phyloP scores from a whole-genome alignment of 2,797 vertebrate species.

The Pangasius djambal region DNA sequence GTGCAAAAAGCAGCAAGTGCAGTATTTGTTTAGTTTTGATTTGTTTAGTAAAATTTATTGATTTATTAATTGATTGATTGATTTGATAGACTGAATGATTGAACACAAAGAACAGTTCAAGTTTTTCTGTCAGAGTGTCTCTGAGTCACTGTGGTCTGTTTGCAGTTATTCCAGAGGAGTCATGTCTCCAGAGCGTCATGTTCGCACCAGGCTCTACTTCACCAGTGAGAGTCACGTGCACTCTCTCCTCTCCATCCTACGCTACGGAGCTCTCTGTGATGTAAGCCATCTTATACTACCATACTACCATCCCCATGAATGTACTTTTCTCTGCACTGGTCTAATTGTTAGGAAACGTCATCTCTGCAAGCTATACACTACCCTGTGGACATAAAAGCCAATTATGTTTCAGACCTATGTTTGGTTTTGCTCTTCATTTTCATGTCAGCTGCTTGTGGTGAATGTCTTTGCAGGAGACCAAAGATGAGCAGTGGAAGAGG shows the following conservation, averaged over 20 bases:
- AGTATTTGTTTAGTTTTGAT: too few species aligned
- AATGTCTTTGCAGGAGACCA: constrained; percentile 74
- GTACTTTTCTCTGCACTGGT: not conserved
- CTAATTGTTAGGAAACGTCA: not conserved
- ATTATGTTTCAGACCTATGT: not conserved
- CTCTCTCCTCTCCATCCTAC: constrained; percentile 84
- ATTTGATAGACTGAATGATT: not conserved
- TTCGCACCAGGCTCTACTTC: constrained; percentile 88
- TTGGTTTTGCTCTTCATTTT: not conserved
- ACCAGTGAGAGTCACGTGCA: constrained; percentile 91
- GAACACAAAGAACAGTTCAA: not conserved
- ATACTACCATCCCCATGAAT: too few species aligned
- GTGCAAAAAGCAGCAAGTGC: too few species aligned
- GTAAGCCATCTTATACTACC: constrained; percentile 67
- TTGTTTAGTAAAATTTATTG: not conserved
- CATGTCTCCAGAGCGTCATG: constrained; percentile 88
- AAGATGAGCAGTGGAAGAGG: constrained; percentile 89
- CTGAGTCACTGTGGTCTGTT: constrained; percentile 9
- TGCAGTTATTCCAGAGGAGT: constrained; percentile 88
- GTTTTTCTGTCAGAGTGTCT: not conserved
- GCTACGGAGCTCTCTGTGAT: constrained; percentile 86
- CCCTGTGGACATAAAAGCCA: not conserved
- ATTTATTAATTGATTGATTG: not conserved
- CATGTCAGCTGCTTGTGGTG: not conserved
- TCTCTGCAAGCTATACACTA: not conserved